These are phyloP conservation scores for Fabriciana adippe DNA, from an alignment of 2,888 invertebrate genomes.

Conservation along the genomic window DNA sequence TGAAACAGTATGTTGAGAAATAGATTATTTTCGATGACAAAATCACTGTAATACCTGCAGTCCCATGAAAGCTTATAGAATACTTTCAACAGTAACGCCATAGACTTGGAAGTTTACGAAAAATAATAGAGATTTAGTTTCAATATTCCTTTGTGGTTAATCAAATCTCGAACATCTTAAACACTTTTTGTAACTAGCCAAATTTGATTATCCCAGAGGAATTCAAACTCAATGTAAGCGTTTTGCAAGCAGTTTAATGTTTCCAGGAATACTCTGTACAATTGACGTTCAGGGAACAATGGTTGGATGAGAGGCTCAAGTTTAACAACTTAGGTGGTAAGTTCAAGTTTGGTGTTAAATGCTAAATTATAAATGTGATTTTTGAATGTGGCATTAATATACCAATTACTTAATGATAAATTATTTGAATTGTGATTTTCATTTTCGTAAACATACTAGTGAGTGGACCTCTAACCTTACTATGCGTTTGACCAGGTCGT, in stretches of 20 bases:
- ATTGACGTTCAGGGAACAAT: slow-evolving; percentile 98
- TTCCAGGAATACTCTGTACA: slow-evolving; percentile 98
- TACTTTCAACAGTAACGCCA: slow-evolving; percentile 26
- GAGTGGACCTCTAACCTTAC: too few relatives aligned
- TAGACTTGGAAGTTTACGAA: slow-evolving; percentile 27
- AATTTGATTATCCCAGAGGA: slow-evolving; percentile 44
- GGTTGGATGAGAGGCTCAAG: slow-evolving; percentile 95
- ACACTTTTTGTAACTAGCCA: slow-evolving; percentile 1
- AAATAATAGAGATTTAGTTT: slow-evolving; percentile 21
- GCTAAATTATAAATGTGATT: neutral
- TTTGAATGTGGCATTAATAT: neutral
- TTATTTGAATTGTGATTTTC: neutral
- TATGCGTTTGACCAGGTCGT: slow-evolving; percentile 83
- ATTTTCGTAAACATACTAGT: too few relatives aligned
- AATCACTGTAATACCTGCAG: slow-evolving; percentile 30
- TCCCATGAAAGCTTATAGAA: slow-evolving; percentile 37
- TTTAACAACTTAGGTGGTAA: slow-evolving; percentile 93
- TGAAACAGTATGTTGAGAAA: slow-evolving; percentile 1
- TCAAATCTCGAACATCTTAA: slow-evolving; percentile 22
- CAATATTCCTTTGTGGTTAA: slow-evolving; percentile 27
- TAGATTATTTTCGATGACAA: slow-evolving; percentile 29
- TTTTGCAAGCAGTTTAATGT: slow-evolving; percentile 39
- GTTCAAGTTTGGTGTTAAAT: slow-evolving; percentile 46
- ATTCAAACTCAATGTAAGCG: neutral
- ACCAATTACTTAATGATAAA: neutral